Base-by-base conservation (phyloP, 2,888 invertebrate species). In the Crocallis elinguaria region DNA sequence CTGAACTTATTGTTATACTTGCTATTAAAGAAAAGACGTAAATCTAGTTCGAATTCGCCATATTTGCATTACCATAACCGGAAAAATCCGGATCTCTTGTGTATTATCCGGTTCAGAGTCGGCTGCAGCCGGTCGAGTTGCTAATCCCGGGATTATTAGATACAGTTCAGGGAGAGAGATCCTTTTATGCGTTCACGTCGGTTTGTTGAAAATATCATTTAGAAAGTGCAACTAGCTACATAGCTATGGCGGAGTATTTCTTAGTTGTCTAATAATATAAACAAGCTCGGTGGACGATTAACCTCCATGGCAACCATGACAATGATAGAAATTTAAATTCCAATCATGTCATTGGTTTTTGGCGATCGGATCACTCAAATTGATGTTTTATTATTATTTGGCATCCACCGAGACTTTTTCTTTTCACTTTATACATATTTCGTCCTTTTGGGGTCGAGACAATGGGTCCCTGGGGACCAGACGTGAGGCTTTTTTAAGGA, bases 131-230 rank as follows among this genome's bases (percentile, higher is more conserved):
- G 45, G 46, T 29, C 46, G 36, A 46, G 43, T 16, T 35, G 46
- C 29, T 55, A 55, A 59, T 55, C 55, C 59, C 7, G 1, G 43
- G 51, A 55, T 59, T 59, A 59, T 55, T 52, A 46, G 48, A 36
- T 48, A 46, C 16, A 17, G 35, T 41, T 33, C 6, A 11, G 33
- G 36, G 43, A 44, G 36, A 50, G 50, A 46, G 43, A 33, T 56
- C 43, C 8, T n/a, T 16, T 14, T 27, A 7, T 39, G 23, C 49
- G 21, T 19, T 16, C 14, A 7, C 16, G 25, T 43, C 29, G 23
- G 17, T 12, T 46, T 12, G 5, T 14, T 27, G n/a, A 38, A 19
- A 37, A 23, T 23, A 13, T 19, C 25, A 21, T 37, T 13, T 12
- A 21, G 12, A 5, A 11, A 11, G 16, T 33, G 8, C 5, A 14